Evolutionary conservation across 2,888 invertebrate species (phyloP), one percentile per base, ranked within the genome.

Genomic region (Ctenicera cuprea): DNA sequence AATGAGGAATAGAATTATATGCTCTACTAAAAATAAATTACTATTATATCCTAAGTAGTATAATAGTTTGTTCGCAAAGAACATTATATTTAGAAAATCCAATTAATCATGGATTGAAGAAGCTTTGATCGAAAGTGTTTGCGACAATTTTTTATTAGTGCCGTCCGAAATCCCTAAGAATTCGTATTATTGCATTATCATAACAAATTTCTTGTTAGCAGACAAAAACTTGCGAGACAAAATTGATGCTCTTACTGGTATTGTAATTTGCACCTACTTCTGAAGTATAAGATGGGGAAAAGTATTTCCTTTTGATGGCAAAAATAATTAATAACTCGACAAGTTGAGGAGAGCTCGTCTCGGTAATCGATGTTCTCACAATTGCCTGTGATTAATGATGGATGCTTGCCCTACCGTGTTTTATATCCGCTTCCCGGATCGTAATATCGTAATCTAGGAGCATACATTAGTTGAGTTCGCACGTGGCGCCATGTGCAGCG

Each of bases 241-340:
- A 83, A 83, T 82, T 82, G 82, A 82, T 83, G 82, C 81, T 80
- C 76, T 78, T 75, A 76, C 63, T 73, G 75, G 76, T 77, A 79
- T 80, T 80, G 82, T 82, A 83, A 82, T 83, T 83, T 81, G 82
- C 82, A 83, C 83, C 83, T 83, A 80, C 81, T 81, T 77, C 68
- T 74, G 80, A 80, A 79, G 82, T 78, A 76, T 79, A 78, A 79
- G 79, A 80, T 75, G 80, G 77, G 77, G 82, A 81, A 80, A 72
- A 76, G 77, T 76, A 78, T 76, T 71, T 78, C 78, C 83, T 81
- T 83, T 85, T 84, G 83, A 84, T 82, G 82, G 81, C 82, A 80
- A 82, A 83, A 85, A 85, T 85, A 85, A 85, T 85, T 85, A 85
- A 85, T 85, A 85, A 85, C 85, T 81, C 80, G 77, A 78, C 79